These are phyloP conservation scores for Girardinus metallicus DNA, from an alignment of 2,797 vertebrate genomes.

Conservation along the genomic window DNA sequence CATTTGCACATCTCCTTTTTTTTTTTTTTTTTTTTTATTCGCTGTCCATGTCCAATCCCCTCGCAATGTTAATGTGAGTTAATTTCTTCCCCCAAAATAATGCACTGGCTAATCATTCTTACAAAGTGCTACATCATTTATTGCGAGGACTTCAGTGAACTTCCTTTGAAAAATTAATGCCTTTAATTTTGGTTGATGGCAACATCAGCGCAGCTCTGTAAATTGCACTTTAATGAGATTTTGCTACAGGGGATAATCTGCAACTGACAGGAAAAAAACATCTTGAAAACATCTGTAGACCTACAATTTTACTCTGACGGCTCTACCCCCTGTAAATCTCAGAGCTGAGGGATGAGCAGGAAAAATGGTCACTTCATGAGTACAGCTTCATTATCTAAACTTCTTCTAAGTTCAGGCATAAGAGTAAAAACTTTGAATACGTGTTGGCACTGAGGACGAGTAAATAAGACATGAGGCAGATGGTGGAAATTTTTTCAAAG, in stretches of 20 bases:
- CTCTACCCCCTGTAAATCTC: conserved; percentile 91
- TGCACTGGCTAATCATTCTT: conserved; percentile 96
- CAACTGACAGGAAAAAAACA: conserved; percentile 95
- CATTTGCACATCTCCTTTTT: conserved; percentile 91
- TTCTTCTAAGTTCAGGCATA: conserved; percentile 74
- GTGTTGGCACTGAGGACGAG: conserved; percentile 4
- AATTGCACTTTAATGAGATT: conserved; percentile 99
- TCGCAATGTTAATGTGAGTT: conserved; percentile 92
- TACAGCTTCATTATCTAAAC: conserved; percentile 82
- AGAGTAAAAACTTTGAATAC: conserved; percentile 59
- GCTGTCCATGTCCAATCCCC: conserved; percentile 85
- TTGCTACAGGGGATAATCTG: conserved; percentile 99
- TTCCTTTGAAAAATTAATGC: conserved; percentile 99
- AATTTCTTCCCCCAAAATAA: conserved; percentile 89
- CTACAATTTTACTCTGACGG: conserved; percentile 98
- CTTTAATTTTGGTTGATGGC: conserved; percentile 99
- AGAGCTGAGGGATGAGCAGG: conserved; percentile 87
- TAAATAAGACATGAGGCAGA: conserved; percentile 17
- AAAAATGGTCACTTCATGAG: conserved; percentile 84
- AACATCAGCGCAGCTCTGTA: conserved; percentile 99
- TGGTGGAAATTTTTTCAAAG: neutral
- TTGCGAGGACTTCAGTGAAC: conserved; percentile 97
- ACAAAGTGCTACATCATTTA: conserved; percentile 99
- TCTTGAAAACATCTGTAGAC: conserved; percentile 99
- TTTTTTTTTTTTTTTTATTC: conserved; percentile 21